Base-by-base conservation (phyloP, 2,888 invertebrate species). In the Noctua pronuba region DNA sequence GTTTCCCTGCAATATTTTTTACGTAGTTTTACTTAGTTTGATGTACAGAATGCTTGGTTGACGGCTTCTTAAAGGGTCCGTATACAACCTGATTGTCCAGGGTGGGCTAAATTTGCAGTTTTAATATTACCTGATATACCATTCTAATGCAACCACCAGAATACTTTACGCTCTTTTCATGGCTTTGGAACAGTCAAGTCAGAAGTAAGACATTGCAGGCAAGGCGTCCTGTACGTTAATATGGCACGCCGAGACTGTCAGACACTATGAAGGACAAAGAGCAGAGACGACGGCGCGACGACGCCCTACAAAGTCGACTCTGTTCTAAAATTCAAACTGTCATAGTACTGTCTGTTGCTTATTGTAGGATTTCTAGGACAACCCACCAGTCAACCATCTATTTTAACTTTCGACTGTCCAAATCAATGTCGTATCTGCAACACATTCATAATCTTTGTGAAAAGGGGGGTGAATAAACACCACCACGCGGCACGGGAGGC, bases 381-480 rank as follows among this genome's bases (percentile, higher is more conserved):
- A 38, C 31, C 58, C 58, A 60, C 58, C 28, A 44, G 10, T 31
- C 8, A 49, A 49, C 35, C n/a, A 52, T 69, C 13, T 64, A 64
- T 35, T 68, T 35, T 4, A 24, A 71, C 16, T 35, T 75, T 52
- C 13, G n/a, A 49, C 13, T 46, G 13, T 28, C 4, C 41, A 86
- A 71, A 73, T 21, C 49, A 52, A 31, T 73, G 73, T 13, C 84
- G 2, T 46, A 68, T 86, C 85, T 80, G 68, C 79, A 77, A 62
- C 71, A 75, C 46, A 64, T 82, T 52, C 44, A 83, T 90, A 89
- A 68, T 93, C 94, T 93, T 87, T 92, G 92, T 74, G 46, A 73
- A 69, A 81, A 88, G 89, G 95, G 86, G 94, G 95, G 94, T 93
- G 94, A 94, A 93, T 90, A 93, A 93, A 95, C 94, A 94, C 93